phyloP scores from a whole-genome alignment of 2,888 invertebrate genomes.

The Pheosia tremula region DNA sequence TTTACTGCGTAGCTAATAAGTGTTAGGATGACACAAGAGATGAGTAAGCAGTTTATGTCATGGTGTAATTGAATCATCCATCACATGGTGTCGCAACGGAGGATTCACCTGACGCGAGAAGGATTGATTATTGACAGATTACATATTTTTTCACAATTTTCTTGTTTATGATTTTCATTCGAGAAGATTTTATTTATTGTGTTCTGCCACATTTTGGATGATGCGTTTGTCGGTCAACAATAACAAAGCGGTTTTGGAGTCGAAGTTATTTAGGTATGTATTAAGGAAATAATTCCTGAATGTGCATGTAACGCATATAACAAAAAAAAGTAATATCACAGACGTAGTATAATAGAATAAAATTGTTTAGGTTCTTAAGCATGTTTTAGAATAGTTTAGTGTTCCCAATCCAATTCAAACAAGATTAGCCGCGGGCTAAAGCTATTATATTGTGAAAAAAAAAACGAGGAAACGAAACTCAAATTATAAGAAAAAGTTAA shows the following conservation, averaged over 20 bases:
- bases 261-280: too few species aligned
- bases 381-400: too few species aligned
- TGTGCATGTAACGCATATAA: too few species aligned
- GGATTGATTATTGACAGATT: slow-evolving; percentile 42
- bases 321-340: too few species aligned
- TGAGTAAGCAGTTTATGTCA: slow-evolving; percentile 26
- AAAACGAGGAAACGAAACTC: not conserved
- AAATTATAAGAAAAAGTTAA: slow-evolving; percentile 1
- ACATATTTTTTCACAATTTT: slow-evolving; percentile 2
- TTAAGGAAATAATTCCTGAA: too few species aligned
- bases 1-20: slow-evolving; percentile 12
- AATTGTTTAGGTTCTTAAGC: too few species aligned
- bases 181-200: not conserved
- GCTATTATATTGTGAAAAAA: not conserved
- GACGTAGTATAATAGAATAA: too few species aligned
- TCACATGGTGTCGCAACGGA: slow-evolving; percentile 28
- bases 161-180: slow-evolving; percentile 1
- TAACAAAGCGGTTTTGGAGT: too few species aligned
- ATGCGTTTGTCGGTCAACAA: not conserved
- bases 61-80: slow-evolving; percentile 49
- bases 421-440: not conserved
- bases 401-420: not conserved
- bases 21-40: slow-evolving; percentile 14
- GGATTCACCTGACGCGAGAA: slow-evolving; percentile 34
- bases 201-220: not conserved